phyloP scores from a whole-genome alignment of 2,888 invertebrate genomes.

The Oeneis ivallda region DNA sequence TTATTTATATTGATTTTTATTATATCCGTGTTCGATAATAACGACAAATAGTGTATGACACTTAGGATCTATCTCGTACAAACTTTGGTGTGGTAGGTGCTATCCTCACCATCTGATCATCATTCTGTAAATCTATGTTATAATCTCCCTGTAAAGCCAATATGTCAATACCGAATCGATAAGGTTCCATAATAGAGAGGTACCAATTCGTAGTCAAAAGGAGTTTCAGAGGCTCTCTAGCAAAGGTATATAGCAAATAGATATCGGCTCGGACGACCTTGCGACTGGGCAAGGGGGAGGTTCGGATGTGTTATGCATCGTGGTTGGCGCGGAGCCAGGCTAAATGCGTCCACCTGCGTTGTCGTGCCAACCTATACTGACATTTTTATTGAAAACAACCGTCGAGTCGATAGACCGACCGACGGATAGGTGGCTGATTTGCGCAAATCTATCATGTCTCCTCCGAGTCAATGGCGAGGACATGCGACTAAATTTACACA shows the following conservation, averaged over 20 bases:
- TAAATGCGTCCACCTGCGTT: constrained; percentile 70
- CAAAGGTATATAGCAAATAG: constrained; percentile 27
- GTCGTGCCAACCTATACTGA: constrained; percentile 70
- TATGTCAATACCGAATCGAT: neutral
- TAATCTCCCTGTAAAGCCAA: neutral
- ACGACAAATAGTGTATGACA: no score
- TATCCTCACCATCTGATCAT: no score
- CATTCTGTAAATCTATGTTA: no score
- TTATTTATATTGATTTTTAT: no score
- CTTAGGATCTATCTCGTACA: no score
- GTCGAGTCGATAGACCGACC: constrained; percentile 65
- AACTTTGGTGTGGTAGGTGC: no score
- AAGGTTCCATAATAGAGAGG: neutral
- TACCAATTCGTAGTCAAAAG: neutral
- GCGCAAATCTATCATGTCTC: constrained; percentile 73
- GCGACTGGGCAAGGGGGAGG: constrained; percentile 57
- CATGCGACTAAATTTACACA: constrained; percentile 66
- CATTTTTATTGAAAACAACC: constrained; percentile 80
- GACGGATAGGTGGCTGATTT: constrained; percentile 63
- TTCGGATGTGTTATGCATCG: constrained; percentile 67
- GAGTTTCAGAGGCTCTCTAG: neutral
- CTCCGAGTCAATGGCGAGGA: constrained; percentile 80
- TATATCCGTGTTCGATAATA: no score
- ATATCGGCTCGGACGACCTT: constrained; percentile 65
- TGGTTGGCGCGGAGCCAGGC: constrained; percentile 71